phyloP scores from a whole-genome alignment of 1,140 invertebrate genomes.

The Trinorchestia longiramus region DNA sequence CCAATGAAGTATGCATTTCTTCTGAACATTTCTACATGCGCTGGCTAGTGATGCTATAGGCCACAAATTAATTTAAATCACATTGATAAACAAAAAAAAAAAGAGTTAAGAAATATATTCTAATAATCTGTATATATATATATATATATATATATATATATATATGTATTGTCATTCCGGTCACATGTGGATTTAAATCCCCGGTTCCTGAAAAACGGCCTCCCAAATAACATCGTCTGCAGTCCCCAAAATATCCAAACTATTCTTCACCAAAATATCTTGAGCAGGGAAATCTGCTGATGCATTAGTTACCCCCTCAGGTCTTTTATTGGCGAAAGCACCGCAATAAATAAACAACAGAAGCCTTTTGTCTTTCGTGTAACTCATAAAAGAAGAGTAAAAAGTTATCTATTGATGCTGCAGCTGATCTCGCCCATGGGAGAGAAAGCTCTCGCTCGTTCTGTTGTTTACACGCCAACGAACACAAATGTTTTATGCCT shows the following conservation, averaged over 20 bases:
- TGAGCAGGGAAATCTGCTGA: neutral
- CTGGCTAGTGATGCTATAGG: too few species aligned
- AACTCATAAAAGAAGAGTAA: neutral
- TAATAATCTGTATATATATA: too few species aligned
- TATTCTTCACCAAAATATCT: neutral
- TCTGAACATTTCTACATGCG: too few species aligned
- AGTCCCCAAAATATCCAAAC: neutral
- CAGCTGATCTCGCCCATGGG: neutral
- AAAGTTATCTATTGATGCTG: neutral
- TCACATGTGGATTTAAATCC: neutral
- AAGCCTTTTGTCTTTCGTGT: neutral
- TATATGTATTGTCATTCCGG: neutral
- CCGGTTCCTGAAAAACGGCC: neutral
- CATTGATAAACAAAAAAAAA: too few species aligned
- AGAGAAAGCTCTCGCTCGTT: neutral
- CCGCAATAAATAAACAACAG: neutral
- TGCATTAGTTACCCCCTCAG: neutral
- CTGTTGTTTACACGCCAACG: neutral
- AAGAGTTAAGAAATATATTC: too few species aligned
- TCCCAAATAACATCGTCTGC: neutral
- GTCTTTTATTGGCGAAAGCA: neutral
- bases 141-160: too few species aligned
- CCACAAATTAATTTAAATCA: too few species aligned
- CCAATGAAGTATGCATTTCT: too few species aligned
- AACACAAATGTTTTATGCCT: neutral